These are phyloP conservation scores for Neoseiulus cucumeris DNA, from an alignment of 1,140 invertebrate species.

Conservation along the genomic window DNA sequence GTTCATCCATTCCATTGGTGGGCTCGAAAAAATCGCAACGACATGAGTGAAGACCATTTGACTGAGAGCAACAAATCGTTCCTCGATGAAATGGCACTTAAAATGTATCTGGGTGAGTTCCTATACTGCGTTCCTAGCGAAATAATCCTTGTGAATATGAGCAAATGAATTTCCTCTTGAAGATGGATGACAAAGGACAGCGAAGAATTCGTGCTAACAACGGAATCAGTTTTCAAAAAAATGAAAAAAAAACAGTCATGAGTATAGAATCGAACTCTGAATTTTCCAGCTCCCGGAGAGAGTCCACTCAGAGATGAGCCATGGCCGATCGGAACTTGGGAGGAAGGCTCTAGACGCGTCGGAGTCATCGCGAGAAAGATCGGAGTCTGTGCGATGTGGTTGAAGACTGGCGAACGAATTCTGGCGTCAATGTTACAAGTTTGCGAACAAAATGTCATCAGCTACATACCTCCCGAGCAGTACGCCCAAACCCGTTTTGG, in stretches of 20 bases:
- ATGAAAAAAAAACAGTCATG: too few relatives aligned
- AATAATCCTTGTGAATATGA: too few relatives aligned
- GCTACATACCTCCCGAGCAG: constrained; percentile 64
- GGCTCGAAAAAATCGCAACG: constrained; percentile 20
- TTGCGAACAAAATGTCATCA: constrained; percentile 84
- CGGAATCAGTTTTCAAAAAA: too few relatives aligned
- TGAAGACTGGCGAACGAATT: constrained; percentile 57
- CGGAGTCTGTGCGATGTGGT: constrained; percentile 77
- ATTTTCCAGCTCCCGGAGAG: constrained; percentile 24
- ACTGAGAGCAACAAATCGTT: constrained; percentile 61
- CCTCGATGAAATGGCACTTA: constrained; percentile 49
- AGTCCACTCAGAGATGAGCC: constrained; percentile 38
- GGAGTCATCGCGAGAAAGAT: constrained; percentile 83
- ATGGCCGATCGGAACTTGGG: constrained; percentile 38
- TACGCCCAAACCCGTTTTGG: constrained; percentile 23
- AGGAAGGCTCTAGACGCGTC: constrained; percentile 38
- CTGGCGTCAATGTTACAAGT: constrained; percentile 65
- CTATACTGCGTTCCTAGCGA: constrained; percentile 28
- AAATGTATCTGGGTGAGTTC: constrained; percentile 34
- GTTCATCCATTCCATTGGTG: constrained; percentile 21
- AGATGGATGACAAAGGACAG: too few relatives aligned
- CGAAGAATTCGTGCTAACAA: too few relatives aligned
- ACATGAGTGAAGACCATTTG: constrained; percentile 35
- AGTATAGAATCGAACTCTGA: too few relatives aligned
- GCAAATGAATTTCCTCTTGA: too few relatives aligned